These are phyloP conservation scores for Paramormyrops kingsleyae DNA, from an alignment of 2,113 vertebrate genomes.

Conservation along the genomic window DNA sequence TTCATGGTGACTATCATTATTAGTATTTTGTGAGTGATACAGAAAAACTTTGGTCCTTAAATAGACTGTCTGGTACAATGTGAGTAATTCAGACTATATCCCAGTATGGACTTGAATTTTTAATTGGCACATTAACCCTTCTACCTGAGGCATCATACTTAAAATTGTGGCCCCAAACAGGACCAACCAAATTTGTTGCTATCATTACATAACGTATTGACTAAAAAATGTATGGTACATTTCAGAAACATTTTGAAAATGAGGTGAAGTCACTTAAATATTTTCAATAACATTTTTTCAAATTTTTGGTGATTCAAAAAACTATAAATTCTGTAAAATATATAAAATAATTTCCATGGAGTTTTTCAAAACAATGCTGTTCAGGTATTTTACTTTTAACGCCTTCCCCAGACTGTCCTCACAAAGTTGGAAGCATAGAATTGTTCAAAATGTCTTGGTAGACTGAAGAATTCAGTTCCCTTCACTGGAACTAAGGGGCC, in stretches of 20 bases:
- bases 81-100: neutral
- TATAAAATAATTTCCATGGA: neutral
- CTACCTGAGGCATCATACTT: neutral
- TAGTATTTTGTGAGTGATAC: neutral
- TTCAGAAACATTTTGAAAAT: neutral
- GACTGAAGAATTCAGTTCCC: neutral
- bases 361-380: neutral
- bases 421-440: neutral
- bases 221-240: neutral
- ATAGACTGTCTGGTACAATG: neutral
- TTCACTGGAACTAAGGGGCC: neutral
- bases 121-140: neutral
- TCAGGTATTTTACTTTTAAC: neutral
- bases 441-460: neutral
- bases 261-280: neutral
- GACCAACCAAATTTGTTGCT: neutral
- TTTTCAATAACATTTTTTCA: neutral
- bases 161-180: neutral
- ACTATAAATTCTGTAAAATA: neutral
- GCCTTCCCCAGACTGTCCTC: neutral
- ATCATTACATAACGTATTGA: neutral
- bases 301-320: neutral
- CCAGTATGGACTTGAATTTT: neutral
- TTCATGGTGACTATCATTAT: neutral
- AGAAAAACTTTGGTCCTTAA: neutral